Percentiles rank a stretch among this genome's conserved stretches.
Evolutionary conservation across 2,888 invertebrate genomes (phyloP).

Genomic region (Dynastes tityus): DNA sequence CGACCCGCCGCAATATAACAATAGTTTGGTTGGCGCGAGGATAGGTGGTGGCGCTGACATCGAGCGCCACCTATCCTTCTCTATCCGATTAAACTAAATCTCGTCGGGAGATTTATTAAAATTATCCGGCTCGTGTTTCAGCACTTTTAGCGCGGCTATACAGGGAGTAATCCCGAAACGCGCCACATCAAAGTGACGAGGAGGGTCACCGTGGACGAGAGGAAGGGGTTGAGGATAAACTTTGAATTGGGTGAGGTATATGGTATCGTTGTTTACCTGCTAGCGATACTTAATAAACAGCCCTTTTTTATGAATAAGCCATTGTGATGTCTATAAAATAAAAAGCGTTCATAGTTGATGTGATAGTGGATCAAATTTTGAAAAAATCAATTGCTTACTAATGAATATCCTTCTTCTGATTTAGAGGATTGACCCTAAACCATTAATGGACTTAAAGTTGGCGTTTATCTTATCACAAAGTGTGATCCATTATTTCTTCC

Average conservation of each 20-base stretch:
- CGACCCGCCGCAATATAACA: too few relatives aligned
- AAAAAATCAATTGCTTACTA: too few relatives aligned
- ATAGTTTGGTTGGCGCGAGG: too few relatives aligned
- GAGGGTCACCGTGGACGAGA: background rate
- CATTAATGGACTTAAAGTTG: too few relatives aligned
- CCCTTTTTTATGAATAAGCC: too few relatives aligned
- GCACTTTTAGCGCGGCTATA: constrained; percentile 11
- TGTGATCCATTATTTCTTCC: too few relatives aligned
- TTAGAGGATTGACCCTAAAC: too few relatives aligned
- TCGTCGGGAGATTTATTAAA: constrained; percentile 27
- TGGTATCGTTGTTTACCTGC: background rate
- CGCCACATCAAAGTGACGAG: background rate
- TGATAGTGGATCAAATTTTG: too few relatives aligned
- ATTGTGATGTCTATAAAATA: too few relatives aligned
- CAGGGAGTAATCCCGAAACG: background rate
- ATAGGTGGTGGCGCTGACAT: background rate
- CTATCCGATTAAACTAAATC: constrained; percentile 33
- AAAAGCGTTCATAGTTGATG: too few relatives aligned
- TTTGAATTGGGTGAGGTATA: background rate
- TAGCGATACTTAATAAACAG: background rate
- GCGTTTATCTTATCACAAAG: too few relatives aligned
- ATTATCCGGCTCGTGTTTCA: constrained; percentile 25
- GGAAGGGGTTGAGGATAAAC: background rate
- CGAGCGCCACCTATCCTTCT: constrained; percentile 20
- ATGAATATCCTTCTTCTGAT: too few relatives aligned